These are phyloP conservation scores for Epizoanthus rinbou DNA, from an alignment of 92 coral and sea anemone species.

Conservation along the genomic window DNA sequence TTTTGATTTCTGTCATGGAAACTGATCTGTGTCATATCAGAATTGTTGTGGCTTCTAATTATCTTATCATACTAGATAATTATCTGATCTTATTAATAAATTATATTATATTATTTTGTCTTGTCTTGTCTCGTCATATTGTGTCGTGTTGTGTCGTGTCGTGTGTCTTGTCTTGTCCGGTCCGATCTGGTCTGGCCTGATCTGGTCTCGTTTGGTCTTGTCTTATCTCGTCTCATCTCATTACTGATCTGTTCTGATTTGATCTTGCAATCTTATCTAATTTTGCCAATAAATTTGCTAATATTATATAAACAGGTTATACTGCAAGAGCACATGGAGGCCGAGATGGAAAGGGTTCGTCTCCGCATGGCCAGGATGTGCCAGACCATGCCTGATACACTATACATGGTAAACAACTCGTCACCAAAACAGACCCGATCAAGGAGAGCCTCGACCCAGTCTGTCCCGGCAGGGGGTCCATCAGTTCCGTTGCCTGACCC, in stretches of 20 bases:
- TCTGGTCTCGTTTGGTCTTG: not conserved
- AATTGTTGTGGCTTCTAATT: not conserved
- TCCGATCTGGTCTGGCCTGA: too few species aligned
- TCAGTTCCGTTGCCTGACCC: conserved; percentile 55
- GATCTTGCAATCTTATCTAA: too few species aligned
- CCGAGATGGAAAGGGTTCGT: conserved; percentile 79
- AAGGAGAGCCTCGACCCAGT: conserved; percentile 38
- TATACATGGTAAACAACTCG: conserved; percentile 84
- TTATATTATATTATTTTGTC: too few species aligned
- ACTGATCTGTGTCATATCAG: not conserved
- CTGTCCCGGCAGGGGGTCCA: conserved; percentile 38
- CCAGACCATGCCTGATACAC: conserved; percentile 89
- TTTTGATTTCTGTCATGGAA: not conserved
- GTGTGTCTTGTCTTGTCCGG: too few species aligned
- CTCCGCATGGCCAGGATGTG: conserved; percentile 85
- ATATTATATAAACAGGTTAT: conserved; percentile 56
- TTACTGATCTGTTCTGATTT: too few species aligned
- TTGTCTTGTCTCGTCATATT: too few species aligned
- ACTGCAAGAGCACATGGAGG: conserved; percentile 85
- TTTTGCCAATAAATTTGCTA: not conserved
- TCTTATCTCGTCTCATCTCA: not conserved
- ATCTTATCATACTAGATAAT: too few species aligned
- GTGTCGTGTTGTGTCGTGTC: too few species aligned
- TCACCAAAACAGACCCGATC: conserved; percentile 22
- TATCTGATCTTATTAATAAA: too few species aligned